Base-by-base conservation (phyloP, 2,888 invertebrate genomes). In the Zaprionus lineosus region DNA sequence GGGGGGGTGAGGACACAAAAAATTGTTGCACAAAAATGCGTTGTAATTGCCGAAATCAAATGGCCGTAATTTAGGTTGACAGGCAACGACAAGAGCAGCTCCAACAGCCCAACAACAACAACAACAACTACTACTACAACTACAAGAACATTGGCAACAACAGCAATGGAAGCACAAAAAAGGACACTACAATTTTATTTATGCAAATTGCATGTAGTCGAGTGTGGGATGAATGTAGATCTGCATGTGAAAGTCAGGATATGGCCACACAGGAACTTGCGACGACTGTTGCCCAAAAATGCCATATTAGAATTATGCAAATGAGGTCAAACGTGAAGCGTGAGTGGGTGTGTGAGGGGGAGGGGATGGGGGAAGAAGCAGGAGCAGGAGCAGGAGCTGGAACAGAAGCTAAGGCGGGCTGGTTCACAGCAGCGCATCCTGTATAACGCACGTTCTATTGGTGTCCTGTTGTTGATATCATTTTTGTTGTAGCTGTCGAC, bases 271-370 rank as follows among this genome's bases (percentile, higher is more conserved):
- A 36, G 14, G 29, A 24, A 56, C 37, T 12, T 11, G 9, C 41
- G 47, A 11, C 33, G 14, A 57, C 40, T 37, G 46, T 9, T 48
- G 55, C 57, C 58, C 64, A 61, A 77, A 82, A 77, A 64, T 75
- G 67, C 57, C 82, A 78, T 82, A 84, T 82, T 76, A 70, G 76
- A 83, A 83, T 84, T 83, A 83, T 83, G 82, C 72, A 84, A 83
- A 83, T 83, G 50, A 76, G 63, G 41, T 7, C 14, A 39, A 33
- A 31, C 6, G 29, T 2, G 24, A 18, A 24, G 19, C 12, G 28
- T 21, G 18, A 3, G 2, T 19, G 12, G 0, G 8, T 5, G 19
- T 19, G 19, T 5, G 5, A 19, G 19, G 19, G 5, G 3, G 19
- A 5, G 3, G 19, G 19, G 3, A 19, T 19, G 5, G 5, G 19